Conservation (phyloP, 2,888 invertebrate species). For the Gerosis bhagava region DNA sequence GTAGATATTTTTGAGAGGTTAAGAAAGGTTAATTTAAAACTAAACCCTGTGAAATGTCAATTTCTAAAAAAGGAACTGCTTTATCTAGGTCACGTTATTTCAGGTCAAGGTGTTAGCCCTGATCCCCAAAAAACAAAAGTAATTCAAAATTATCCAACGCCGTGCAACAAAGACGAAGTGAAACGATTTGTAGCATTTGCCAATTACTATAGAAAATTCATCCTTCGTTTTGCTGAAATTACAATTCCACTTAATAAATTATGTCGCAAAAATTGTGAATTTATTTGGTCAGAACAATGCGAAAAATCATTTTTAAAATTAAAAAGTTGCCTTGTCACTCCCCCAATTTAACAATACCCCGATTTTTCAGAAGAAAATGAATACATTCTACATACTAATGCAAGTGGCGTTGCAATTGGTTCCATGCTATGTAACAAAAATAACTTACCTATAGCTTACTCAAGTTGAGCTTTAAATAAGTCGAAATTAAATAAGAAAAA, state of each 20-base stretch:
- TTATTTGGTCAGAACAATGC: slow-evolving; percentile 14
- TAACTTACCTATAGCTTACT: slow-evolving; percentile 28
- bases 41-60: slow-evolving; percentile 22
- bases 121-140: slow-evolving; percentile 21
- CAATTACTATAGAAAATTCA: slow-evolving; percentile 28
- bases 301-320: slow-evolving; percentile 19
- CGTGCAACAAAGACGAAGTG: slow-evolving; percentile 24
- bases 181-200: slow-evolving; percentile 23
- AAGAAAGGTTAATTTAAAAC: neutral
- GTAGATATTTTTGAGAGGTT: neutral
- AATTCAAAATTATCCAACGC: slow-evolving; percentile 20
- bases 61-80: slow-evolving; percentile 17
- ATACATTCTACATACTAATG: slow-evolving; percentile 30
- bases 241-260: slow-evolving; percentile 18
- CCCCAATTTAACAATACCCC: slow-evolving; percentile 9
- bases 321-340: no score
- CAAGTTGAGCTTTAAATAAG: slow-evolving; percentile 31
- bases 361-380: slow-evolving; percentile 23
- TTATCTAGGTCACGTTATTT: slow-evolving; percentile 24
- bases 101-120: slow-evolving; percentile 20
- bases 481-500: slow-evolving; percentile 30
- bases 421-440: slow-evolving; percentile 27
- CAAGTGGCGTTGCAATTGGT: slow-evolving; percentile 26
- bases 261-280: slow-evolving; percentile 14
- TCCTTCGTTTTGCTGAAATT: slow-evolving; percentile 23